Evolutionary conservation across 2,888 invertebrate genomes (phyloP).

Genomic region (Ceramica pisi): DNA sequence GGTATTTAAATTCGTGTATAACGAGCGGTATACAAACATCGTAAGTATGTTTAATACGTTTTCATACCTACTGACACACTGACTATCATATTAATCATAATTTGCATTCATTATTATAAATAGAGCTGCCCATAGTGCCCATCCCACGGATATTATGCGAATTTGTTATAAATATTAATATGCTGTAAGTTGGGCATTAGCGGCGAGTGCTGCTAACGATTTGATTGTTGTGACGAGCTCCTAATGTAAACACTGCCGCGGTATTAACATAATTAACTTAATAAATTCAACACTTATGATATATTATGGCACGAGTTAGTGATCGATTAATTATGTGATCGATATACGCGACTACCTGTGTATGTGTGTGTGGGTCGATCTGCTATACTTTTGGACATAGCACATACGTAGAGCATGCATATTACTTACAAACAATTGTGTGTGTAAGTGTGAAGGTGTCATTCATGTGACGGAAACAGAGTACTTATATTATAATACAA

Average conservation of each 20-base stretch:
- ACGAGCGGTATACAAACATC: neutral
- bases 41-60: slow-evolving; percentile 8
- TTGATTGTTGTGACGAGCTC: slow-evolving; percentile 38
- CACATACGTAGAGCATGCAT: slow-evolving; percentile 6
- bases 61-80: slow-evolving; percentile 32
- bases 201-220: slow-evolving; percentile 47
- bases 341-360: slow-evolving; percentile 41
- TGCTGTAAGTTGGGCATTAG: slow-evolving; percentile 39
- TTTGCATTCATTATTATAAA: slow-evolving; percentile 44
- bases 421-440: neutral
- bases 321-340: slow-evolving; percentile 53
- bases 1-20: neutral
- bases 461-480: slow-evolving; percentile 43
- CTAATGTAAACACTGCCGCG: slow-evolving; percentile 43
- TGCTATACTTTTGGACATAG: slow-evolving; percentile 3
- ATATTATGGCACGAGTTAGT: slow-evolving; percentile 39
- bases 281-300: slow-evolving; percentile 58
- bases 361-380: slow-evolving; percentile 9
- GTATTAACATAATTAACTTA: slow-evolving; percentile 59
- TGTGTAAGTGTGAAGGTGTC: slow-evolving; percentile 27
- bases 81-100: slow-evolving; percentile 42
- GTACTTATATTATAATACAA: slow-evolving; percentile 13
- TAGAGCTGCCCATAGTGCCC: slow-evolving; percentile 37
- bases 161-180: slow-evolving; percentile 58
- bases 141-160: slow-evolving; percentile 40